Evolutionary conservation across 35 echinoderm and acorn worm genomes (phyloP).

Genomic region (Ophiothrix spiculata): DNA sequence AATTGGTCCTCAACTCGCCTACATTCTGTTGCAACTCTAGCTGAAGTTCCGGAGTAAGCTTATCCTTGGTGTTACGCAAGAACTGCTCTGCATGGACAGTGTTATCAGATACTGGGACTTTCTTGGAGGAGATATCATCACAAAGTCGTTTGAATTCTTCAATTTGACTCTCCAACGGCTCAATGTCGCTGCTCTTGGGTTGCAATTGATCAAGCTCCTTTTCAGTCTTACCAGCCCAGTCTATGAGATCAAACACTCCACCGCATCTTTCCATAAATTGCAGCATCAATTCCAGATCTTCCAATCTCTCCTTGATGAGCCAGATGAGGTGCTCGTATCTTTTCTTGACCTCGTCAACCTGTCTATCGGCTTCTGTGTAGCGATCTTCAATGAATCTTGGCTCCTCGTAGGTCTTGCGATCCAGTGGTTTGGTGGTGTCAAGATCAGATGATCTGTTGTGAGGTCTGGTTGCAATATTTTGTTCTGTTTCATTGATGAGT

Average conservation of each 20-base stretch:
- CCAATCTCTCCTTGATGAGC: conserved; percentile 54
- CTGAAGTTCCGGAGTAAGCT: conserved; percentile 80
- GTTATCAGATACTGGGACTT: conserved; percentile 72
- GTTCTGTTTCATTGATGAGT: conserved; percentile 63
- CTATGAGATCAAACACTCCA: conserved; percentile 62
- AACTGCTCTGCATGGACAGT: conserved; percentile 84
- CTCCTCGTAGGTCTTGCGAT: conserved; percentile 53
- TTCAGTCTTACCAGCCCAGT: conserved; percentile 80
- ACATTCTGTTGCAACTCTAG: conserved; percentile 57
- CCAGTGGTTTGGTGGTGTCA: conserved; percentile 71
- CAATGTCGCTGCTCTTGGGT: conserved; percentile 56
- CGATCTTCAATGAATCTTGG: conserved; percentile 85
- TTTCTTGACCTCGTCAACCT: conserved; percentile 70
- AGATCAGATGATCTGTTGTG: conserved; percentile 78
- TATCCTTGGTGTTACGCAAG: conserved; percentile 61
- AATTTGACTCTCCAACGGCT: conserved; percentile 73
- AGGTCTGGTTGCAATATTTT: conserved; percentile 72
- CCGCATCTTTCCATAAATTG: conserved; percentile 90
- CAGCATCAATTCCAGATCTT: conserved; percentile 82
- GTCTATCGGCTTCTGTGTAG: conserved; percentile 75
- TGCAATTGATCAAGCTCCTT: conserved; percentile 53
- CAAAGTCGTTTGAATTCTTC: conserved; percentile 67
- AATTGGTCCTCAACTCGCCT: conserved; percentile 59
- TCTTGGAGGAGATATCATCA: conserved; percentile 64
- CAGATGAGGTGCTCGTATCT: conserved; percentile 61